A percentile compares a stretch with the other conserved stretches of the same genome.
Evolutionary conservation across 1,140 invertebrate genomes (phyloP).

Genomic region (Zaprionus inermis): DNA sequence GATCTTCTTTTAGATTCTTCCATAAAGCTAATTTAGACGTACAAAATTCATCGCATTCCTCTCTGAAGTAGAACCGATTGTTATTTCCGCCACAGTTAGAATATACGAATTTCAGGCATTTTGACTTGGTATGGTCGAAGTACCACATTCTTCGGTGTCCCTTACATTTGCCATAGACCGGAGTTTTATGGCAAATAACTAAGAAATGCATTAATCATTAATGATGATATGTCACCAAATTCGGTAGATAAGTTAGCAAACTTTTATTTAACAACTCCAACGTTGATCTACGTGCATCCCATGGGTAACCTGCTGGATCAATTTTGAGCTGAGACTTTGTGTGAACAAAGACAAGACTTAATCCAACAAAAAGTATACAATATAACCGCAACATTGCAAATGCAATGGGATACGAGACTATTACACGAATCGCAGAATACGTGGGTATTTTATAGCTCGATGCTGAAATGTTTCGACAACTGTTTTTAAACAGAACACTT

Average conservation of each 20-base stretch:
- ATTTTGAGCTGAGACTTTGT: no score
- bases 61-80: conserved; percentile 27
- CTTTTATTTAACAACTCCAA: not conserved
- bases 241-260: not conserved
- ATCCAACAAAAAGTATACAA: not conserved
- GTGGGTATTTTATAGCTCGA: not conserved
- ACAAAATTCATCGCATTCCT: conserved; percentile 24
- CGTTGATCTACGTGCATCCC: not conserved
- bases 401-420: not conserved
- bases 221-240: not conserved
- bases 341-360: not conserved
- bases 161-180: conserved; percentile 28
- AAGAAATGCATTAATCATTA: not conserved
- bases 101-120: not conserved
- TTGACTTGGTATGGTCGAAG: not conserved
- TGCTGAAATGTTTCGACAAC: not conserved
- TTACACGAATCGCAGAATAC: not conserved
- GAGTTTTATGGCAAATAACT: conserved; percentile 7
- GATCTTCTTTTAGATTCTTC: not conserved
- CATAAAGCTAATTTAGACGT: not conserved
- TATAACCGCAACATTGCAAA: not conserved
- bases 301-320: no score
- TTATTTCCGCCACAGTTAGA: conserved; percentile 32
- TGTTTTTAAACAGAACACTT: not conserved
- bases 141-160: conserved; percentile 27